A percentile compares a stretch with the other conserved stretches of the same genome.
Evolutionary conservation across 2,113 vertebrate genomes (phyloP).

Genomic region (Cyprinodon tularosa): DNA sequence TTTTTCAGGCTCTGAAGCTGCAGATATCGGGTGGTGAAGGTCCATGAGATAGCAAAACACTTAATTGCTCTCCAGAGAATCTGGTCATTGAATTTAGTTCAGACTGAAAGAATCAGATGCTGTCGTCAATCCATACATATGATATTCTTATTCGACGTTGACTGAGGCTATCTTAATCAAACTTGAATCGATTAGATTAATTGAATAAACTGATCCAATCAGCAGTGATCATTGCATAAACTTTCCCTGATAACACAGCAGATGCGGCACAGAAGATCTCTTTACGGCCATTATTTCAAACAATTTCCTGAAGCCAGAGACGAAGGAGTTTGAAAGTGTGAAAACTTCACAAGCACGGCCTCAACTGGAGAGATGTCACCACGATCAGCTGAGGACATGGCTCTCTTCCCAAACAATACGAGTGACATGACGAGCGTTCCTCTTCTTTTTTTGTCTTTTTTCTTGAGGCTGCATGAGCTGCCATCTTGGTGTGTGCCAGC

Average conservation of each 20-base stretch:
- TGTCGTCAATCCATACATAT: conserved; percentile 28
- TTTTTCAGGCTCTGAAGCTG: conserved; percentile 14
- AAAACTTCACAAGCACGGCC: conserved; percentile 25
- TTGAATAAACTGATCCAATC: conserved; percentile 38
- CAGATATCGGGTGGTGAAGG: conserved; percentile 11
- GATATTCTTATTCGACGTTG: conserved; percentile 34
- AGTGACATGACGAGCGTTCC: conserved; percentile 39
- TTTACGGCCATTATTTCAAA: conserved; percentile 29
- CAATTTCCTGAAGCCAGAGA: conserved; percentile 12
- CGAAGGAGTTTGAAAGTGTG: conserved; percentile 20
- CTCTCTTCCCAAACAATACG: conserved; percentile 44
- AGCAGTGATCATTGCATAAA: conserved; percentile 19
- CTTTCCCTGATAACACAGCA: not conserved
- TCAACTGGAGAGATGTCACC: conserved; percentile 37
- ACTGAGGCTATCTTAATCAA: conserved; percentile 29
- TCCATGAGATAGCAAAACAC: not conserved
- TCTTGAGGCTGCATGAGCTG: conserved; percentile 37
- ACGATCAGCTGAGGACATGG: conserved; percentile 47
- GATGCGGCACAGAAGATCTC: not conserved
- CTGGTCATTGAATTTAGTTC: conserved; percentile 4
- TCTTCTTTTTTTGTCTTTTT: conserved; percentile 3
- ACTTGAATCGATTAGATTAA: conserved; percentile 35
- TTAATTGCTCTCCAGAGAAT: not conserved
- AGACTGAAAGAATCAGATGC: conserved; percentile 25
- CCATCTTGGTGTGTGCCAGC: conserved; percentile 56